Base-by-base conservation (phyloP, 2,888 invertebrate genomes). In the Dichetophora obliterata region DNA sequence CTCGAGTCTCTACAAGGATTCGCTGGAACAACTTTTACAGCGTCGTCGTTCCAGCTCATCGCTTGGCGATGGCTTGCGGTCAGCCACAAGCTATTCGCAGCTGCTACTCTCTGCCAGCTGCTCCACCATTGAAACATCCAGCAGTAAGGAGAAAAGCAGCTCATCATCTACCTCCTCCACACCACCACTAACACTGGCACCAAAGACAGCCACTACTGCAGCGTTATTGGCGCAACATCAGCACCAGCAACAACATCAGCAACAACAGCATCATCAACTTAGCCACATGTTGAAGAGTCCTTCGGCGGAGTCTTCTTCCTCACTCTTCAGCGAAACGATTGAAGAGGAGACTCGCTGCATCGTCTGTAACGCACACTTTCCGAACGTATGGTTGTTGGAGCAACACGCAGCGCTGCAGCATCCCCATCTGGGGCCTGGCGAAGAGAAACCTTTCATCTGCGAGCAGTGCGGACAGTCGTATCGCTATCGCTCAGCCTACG, bases 401-500 rank as follows among this genome's bases (percentile, higher is more conserved):
- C 94, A 95, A 82, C 96, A 96, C 88, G 95, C 95, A 0, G 93
- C 95, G 0, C 90, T 96, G 24, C 96, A 96, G 86, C 96, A 96
- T 89, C 94, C 95, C 77, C 83, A 92, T 86, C 85, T 88, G 89
- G 89, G 92, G 85, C 90, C 91, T 37, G 91, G 91, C 86, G 94
- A 95, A 86, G 96, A 96, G 88, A 96, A 96, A 85, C 96, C 96
- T 16, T 96, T 96, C 90, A 95, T 96, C 59, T 96, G 96, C 90
- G 96, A 96, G 85, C 96, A 96, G 87, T 96, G 96, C 88, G 96
- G 96, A 5, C 96, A 96, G 86, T 95, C 95, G 85, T 96, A 96
- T 90, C 92, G 95, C 82, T 96, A 96, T 88, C 92, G 96, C 78
- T 96, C 96, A 57, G 96, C 96, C 50, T 94, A 94, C 87, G 93